Conservation (phyloP, 1,140 invertebrate species). For the Acarapis woodi region DNA sequence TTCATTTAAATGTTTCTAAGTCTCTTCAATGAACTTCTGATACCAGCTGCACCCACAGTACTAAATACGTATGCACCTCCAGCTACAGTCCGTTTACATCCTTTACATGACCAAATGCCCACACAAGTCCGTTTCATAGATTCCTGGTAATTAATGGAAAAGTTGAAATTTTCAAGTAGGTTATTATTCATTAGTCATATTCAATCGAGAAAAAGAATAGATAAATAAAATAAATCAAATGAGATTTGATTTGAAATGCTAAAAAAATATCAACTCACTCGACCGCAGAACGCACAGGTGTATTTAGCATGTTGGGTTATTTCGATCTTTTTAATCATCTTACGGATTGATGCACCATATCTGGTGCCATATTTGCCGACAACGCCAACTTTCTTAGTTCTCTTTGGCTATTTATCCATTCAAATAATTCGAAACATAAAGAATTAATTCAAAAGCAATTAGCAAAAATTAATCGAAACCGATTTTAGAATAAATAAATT, state of each 20-base stretch:
- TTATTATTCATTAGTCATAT: neutral
- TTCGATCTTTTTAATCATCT: conserved; percentile 99
- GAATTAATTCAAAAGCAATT: too few relatives aligned
- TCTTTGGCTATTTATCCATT: too few relatives aligned
- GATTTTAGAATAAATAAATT: too few relatives aligned
- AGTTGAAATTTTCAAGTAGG: neutral
- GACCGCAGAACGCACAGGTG: conserved; percentile 97
- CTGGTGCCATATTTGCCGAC: conserved; percentile 98
- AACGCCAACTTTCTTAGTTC: conserved; percentile 99
- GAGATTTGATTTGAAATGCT: neutral
- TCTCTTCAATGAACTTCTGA: conserved; percentile 74
- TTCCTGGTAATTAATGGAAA: conserved; percentile 33
- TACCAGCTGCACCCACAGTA: conserved; percentile 78
- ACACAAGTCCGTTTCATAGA: conserved; percentile 89
- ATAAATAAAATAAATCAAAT: neutral
- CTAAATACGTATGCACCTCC: conserved; percentile 74
- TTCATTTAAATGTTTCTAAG: conserved; percentile 86
- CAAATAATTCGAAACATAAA: too few relatives aligned
- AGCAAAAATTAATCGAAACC: too few relatives aligned
- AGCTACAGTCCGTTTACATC: conserved; percentile 80
- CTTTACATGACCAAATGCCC: conserved; percentile 91
- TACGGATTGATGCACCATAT: conserved; percentile 98
- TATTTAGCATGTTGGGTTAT: conserved; percentile 97
- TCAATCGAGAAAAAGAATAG: neutral
- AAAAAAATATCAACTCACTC: conserved; percentile 30